Evolutionary conservation across 2,888 invertebrate species (phyloP), one percentile per base, ranked within the genome.

Genomic region (Gastracanthus pulcherrimus): DNA sequence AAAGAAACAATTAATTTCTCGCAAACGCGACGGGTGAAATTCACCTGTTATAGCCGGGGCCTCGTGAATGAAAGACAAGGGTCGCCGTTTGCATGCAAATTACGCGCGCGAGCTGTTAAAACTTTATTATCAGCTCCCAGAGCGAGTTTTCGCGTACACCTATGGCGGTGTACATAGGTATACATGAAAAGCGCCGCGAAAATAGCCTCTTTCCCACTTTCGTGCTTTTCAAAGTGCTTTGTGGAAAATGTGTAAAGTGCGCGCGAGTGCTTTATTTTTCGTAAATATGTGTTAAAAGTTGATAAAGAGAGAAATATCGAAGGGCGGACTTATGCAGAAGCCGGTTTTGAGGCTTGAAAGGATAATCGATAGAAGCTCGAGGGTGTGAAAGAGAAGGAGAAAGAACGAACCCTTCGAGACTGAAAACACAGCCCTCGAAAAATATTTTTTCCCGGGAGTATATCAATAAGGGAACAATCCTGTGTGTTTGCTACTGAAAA

Each of bases 1-100:
- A 51, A 51, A 75, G 74, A 64, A 75, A 51, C 38, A 51, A 75
- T 72, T 51, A 36, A 64, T 75, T 64, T 60, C 41, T 19, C 29
- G 2, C 19, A 11, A n/a, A n/a, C n/a, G n/a, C 4, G 3, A n/a
- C 11, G 19, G 7, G 48, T 11, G 66, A 36, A 55, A 76, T 55
- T 55, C 55, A 55, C 51, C 41, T 23, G 29, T 29, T 38, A 7
- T 3, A 3, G 11, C n/a, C 6, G n/a, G 9, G 11, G 11, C 26
- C 55, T 55, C 34, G 29, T 60, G 23, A 58, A 60, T 58, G 67
- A 58, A 31, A 45, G 60, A 60, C 60, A 45, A 60, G 67, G 23
- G 38, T 31, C 38, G 31, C 31, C 23, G 45, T 58, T 76, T 16
- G 31, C 55, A 45, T 69, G 13, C 19, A 69, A 76, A 76, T 76